Evolutionary conservation across 30 jellyfish, hydroid and myxozoan genomes (phyloP).

Genomic region (Aurelia coerulea): DNA sequence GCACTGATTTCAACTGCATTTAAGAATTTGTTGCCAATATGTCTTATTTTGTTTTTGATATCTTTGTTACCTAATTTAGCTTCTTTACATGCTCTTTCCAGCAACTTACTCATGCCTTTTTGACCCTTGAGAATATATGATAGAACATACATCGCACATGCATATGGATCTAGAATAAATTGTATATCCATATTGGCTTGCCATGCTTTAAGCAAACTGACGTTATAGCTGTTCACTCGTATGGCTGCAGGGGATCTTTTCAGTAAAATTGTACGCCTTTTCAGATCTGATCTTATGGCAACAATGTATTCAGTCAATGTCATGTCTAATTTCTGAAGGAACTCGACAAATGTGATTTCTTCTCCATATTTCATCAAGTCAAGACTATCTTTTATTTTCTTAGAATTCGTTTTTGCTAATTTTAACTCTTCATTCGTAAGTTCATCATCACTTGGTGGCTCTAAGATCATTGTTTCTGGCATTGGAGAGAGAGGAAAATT

Average conservation of each 20-base stretch:
- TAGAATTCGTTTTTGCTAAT: neutral
- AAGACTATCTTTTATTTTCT: neutral
- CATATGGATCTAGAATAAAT: slow-evolving; percentile 35
- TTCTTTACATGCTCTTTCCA: neutral
- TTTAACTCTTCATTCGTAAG: neutral
- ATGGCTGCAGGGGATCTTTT: neutral
- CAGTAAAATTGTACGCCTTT: neutral
- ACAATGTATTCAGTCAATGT: neutral
- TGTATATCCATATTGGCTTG: slow-evolving; percentile 1
- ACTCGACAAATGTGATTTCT: slow-evolving; percentile 8
- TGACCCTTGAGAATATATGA: too few species aligned
- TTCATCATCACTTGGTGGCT: neutral
- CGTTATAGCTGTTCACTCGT: slow-evolving; percentile 14
- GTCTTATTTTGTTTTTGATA: slow-evolving; percentile 14
- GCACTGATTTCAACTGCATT: slow-evolving; percentile 36
- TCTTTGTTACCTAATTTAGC: neutral
- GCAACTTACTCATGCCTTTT: too few species aligned
- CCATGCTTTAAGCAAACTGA: slow-evolving; percentile 25
- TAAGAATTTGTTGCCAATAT: too few species aligned
- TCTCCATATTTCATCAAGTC: slow-evolving; percentile 36
- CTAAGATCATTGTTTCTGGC: slow-evolving; percentile 24
- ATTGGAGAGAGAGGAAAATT: slow-evolving; percentile 32
- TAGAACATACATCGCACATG: slow-evolving; percentile 15
- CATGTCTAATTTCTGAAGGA: slow-evolving; percentile 7
- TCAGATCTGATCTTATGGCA: neutral